Percentiles rank a stretch among this genome's conserved stretches.
Conservation (phyloP, 2,113 vertebrate genomes). For the Sitta europaea region DNA sequence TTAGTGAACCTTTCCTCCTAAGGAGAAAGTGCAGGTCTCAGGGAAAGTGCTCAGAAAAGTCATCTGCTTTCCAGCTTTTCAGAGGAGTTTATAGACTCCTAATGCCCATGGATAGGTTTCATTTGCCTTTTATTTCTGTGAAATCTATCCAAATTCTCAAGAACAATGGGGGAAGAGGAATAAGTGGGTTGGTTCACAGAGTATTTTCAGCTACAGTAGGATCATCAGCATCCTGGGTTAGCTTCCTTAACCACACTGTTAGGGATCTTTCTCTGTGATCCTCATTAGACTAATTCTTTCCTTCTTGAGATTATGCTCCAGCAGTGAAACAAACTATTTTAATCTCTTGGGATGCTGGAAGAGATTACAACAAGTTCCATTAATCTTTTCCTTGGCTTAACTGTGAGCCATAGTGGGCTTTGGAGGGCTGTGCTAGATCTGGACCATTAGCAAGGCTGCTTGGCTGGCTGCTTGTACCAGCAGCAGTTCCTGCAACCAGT, state of each 20-base stretch:
- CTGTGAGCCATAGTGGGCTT: background rate
- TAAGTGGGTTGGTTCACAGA: background rate
- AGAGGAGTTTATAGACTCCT: background rate
- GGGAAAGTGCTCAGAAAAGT: background rate
- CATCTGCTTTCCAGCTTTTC: background rate
- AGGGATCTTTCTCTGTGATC: background rate
- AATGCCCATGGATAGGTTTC: background rate
- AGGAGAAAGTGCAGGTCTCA: background rate
- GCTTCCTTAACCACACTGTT: background rate
- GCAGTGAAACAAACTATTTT: constrained; percentile 50
- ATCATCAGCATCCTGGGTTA: background rate
- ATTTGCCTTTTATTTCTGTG: background rate
- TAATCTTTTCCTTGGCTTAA: constrained; percentile 25
- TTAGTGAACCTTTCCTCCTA: background rate
- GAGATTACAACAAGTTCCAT: constrained; percentile 23
- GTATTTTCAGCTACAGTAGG: background rate
- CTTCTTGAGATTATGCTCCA: constrained; percentile 23
- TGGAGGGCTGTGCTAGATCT: background rate
- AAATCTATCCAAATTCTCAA: background rate
- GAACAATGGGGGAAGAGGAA: background rate
- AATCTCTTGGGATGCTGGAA: background rate
- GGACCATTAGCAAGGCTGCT: background rate
- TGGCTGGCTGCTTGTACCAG: background rate
- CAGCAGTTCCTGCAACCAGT: background rate
- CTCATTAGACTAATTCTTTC: background rate